Evolutionary conservation across 2,888 invertebrate genomes (phyloP).

Genomic region (Lampropteryx suffumata): DNA sequence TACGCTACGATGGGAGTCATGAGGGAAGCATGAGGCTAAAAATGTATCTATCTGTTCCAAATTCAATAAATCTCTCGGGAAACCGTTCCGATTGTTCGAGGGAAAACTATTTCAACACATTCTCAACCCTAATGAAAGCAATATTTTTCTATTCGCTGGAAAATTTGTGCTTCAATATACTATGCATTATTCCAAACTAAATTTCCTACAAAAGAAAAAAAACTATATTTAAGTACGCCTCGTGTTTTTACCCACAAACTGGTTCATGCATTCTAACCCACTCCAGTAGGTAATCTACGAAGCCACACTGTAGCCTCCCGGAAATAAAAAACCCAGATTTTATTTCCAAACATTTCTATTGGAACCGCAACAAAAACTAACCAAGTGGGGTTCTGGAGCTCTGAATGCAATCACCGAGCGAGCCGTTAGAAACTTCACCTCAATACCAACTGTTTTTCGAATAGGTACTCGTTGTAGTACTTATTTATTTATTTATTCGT

Average conservation of each 20-base stretch:
- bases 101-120: not conserved
- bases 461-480: not conserved
- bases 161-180: not conserved
- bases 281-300: conserved; percentile 14
- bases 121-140: not conserved
- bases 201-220: conserved; percentile 4
- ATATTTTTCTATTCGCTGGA: not conserved
- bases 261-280: conserved; percentile 3
- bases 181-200: conserved; percentile 2
- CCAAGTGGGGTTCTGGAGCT: conserved; percentile 8
- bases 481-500: too few species aligned
- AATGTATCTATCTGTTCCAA: not conserved
- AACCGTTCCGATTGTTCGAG: not conserved
- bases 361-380: conserved; percentile 18
- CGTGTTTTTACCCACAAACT: conserved; percentile 9
- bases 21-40: not conserved
- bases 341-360: conserved; percentile 26
- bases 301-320: conserved; percentile 7
- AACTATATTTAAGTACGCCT: not conserved
- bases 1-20: not conserved
- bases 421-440: conserved; percentile 7
- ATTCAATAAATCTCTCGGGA: conserved; percentile 9
- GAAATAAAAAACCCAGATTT: conserved; percentile 18
- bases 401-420: conserved; percentile 9
- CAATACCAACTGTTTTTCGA: conserved; percentile 2